Percentiles rank a stretch among this genome's conserved stretches.
phyloP scores from a whole-genome alignment of 2,888 invertebrate genomes.

The Serripes groenlandicus region DNA sequence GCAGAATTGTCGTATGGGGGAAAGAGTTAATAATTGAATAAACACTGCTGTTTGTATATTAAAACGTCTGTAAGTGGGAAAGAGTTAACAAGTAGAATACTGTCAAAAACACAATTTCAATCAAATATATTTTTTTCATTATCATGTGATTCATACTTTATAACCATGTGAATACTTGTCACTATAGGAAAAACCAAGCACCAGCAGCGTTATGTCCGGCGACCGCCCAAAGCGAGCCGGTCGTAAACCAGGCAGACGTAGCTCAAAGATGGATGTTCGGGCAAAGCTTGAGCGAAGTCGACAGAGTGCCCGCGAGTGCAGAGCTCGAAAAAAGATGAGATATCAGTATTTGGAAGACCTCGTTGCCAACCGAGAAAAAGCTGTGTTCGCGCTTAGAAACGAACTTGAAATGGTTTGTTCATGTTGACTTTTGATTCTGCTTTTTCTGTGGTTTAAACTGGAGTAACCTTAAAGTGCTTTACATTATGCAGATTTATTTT shows the following conservation, averaged over 20 bases:
- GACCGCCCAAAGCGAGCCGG: slow-evolving; percentile 72
- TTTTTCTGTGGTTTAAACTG: too few relatives aligned
- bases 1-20: too few relatives aligned
- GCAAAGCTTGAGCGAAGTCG: slow-evolving; percentile 98
- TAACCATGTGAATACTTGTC: neutral
- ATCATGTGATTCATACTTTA: too few relatives aligned
- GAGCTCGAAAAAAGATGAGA: slow-evolving; percentile 97
- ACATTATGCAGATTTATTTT: too few relatives aligned
- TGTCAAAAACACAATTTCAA: too few relatives aligned
- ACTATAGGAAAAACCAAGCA: slow-evolving; percentile 38
- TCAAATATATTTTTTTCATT: too few relatives aligned
- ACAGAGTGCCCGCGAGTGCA: slow-evolving; percentile 98
- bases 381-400: slow-evolving; percentile 94
- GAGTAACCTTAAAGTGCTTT: too few relatives aligned
- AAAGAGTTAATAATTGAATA: too few relatives aligned
- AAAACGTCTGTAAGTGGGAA: too few relatives aligned
- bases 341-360: slow-evolving; percentile 99
- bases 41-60: too few relatives aligned
- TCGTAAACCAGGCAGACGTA: slow-evolving; percentile 91
- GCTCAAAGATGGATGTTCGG: slow-evolving; percentile 95
- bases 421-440: too few relatives aligned
- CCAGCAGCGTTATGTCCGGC: slow-evolving; percentile 69
- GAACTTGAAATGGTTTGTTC: slow-evolving; percentile 94
- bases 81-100: too few relatives aligned
- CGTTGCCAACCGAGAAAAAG: slow-evolving; percentile 96